A percentile compares a stretch with the other conserved stretches of the same genome.
phyloP scores from a whole-genome alignment of 2,113 vertebrate species.

The Chitala chitala region DNA sequence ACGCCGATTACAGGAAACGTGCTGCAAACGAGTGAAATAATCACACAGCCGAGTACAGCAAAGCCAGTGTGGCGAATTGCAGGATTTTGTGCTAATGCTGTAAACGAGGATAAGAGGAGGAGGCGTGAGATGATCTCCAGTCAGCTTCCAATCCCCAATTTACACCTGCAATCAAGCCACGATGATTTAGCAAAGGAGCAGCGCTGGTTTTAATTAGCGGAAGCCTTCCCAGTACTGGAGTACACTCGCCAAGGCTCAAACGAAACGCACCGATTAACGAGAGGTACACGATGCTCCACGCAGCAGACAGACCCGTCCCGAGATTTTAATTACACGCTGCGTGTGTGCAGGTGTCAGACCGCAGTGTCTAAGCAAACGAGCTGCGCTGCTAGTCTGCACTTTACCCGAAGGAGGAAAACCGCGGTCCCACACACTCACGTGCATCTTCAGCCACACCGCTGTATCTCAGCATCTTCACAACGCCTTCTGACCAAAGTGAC shows the following conservation, averaged over 20 bases:
- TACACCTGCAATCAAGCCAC: neutral
- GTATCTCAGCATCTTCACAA: neutral
- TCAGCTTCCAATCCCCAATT: too few species aligned
- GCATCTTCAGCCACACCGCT: neutral
- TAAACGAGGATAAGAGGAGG: too few species aligned
- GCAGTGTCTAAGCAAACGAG: neutral
- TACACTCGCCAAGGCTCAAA: too few species aligned
- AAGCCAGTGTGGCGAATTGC: too few species aligned
- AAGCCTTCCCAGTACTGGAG: neutral
- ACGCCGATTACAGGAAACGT: too few species aligned
- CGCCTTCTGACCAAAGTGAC: neutral
- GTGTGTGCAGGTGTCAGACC: neutral
- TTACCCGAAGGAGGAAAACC: slow-evolving; percentile 8
- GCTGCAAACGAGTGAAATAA: too few species aligned
- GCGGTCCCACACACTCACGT: neutral
- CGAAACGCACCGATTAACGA: neutral
- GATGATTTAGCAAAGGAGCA: too few species aligned
- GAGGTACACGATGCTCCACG: neutral
- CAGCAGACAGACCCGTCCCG: neutral
- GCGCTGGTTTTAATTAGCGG: neutral
- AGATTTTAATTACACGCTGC: neutral
- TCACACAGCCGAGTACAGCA: too few species aligned
- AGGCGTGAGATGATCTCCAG: too few species aligned
- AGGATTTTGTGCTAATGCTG: too few species aligned
- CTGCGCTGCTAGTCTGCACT: slow-evolving; percentile 12